Base-by-base conservation (phyloP, 1,140 invertebrate species). In the Aporrectodea caliginosa region DNA sequence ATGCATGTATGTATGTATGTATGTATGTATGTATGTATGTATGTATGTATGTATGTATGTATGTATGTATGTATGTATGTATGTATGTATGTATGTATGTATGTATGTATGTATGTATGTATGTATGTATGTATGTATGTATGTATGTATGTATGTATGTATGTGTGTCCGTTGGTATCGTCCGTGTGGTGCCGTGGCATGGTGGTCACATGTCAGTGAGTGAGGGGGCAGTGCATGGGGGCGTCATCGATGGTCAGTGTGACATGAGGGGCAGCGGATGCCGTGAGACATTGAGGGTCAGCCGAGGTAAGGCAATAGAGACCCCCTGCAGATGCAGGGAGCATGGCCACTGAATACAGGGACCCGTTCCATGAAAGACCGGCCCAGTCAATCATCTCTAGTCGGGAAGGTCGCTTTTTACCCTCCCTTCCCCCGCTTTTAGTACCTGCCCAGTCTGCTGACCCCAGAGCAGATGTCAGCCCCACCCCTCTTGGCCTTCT, bases 11-110 rank as follows among this genome's bases (percentile, higher is more conserved):
- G 58, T 68, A 16, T 68, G 58, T 68, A 68, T 68, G 58, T 68
- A 68, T 68, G 58, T 68, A 68, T 68, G 58, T 68, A 68, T 68
- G 58, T 68, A 68, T 68, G 58, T 68, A 68, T 68, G 58, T 68
- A 68, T 68, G 58, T 68, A 68, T 68, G 58, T 68, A 68, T 68
- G 58, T 68, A 68, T 68, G 58, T 68, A 68, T 68, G 58, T 68
- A 68, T 68, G 58, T 68, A 68, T 68, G 58, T 68, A 68, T 14
- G 58, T 68, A 68, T 68, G 58, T 68, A 68, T 68, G 58, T 68
- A 68, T 68, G 58, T 68, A 68, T 68, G 58, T 68, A 68, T 68
- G 58, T 68, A 68, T 68, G 58, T 68, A 68, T 68, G 58, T 68
- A 68, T 68, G 58, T 68, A 68, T 68, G 58, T 68, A 68, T 68